These are phyloP conservation scores for Syngnathoides biaculeatus DNA, from an alignment of 2,113 vertebrate species.

Conservation along the genomic window DNA sequence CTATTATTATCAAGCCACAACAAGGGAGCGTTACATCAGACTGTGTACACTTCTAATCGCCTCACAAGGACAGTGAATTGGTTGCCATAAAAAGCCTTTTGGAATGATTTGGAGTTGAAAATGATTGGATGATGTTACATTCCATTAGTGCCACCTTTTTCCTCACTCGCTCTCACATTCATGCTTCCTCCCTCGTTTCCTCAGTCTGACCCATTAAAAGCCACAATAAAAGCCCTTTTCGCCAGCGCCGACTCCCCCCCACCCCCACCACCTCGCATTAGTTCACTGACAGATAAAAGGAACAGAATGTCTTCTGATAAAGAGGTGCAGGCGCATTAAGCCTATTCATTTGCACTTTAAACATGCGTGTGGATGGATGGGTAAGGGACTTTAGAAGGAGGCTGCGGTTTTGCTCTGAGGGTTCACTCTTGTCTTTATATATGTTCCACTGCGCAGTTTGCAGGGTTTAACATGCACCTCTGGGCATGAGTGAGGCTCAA, in stretches of 20 bases:
- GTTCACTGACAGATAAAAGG: conserved; percentile 49
- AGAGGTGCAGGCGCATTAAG: conserved; percentile 28
- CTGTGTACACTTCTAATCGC: conserved; percentile 41
- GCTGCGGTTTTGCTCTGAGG: conserved; percentile 21
- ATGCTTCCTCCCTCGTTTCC: conserved; percentile 17
- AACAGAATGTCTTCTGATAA: conserved; percentile 42
- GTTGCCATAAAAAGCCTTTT: conserved; percentile 48
- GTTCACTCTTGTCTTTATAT: conserved; percentile 44
- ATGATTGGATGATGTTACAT: conserved; percentile 55
- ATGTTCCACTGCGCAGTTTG: conserved; percentile 54
- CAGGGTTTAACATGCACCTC: conserved; percentile 45
- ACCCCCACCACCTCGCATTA: conserved; percentile 43
- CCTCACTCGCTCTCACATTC: conserved; percentile 25
- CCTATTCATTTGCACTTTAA: conserved; percentile 50
- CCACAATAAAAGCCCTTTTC: conserved; percentile 55
- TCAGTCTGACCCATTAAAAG: conserved; percentile 44
- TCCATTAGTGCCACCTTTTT: conserved; percentile 55
- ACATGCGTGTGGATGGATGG: conserved; percentile 46
- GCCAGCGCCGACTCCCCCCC: neutral
- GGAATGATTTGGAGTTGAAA: conserved; percentile 53
- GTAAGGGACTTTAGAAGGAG: conserved; percentile 33
- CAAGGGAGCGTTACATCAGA: conserved; percentile 35
- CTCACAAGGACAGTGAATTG: conserved; percentile 31
- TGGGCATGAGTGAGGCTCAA: conserved; percentile 56
- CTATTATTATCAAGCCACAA: conserved; percentile 27